These are phyloP conservation scores for Prionailurus viverrinus DNA, from an alignment of 2,113 vertebrate species.

Conservation along the genomic window DNA sequence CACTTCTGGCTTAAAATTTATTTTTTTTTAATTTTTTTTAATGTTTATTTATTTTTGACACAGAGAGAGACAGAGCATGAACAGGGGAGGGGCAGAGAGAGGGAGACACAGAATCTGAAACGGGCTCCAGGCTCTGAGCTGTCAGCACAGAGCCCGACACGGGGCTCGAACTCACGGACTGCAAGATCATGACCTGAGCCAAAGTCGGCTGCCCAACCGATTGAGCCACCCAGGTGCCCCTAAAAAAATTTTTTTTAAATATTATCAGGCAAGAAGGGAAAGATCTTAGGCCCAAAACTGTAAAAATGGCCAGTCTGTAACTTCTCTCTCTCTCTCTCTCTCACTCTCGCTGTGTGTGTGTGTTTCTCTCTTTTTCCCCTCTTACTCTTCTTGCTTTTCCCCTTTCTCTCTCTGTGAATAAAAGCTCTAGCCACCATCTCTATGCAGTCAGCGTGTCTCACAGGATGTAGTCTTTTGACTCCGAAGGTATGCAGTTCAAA, in stretches of 20 bases:
- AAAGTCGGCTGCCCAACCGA: fast-evolving
- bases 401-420: neutral
- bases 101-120: too few relatives aligned
- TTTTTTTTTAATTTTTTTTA: neutral
- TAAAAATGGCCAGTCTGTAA: neutral
- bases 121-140: too few relatives aligned
- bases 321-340: neutral
- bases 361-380: neutral
- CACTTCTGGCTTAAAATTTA: neutral
- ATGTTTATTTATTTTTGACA: too few relatives aligned
- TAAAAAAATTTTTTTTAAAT: neutral
- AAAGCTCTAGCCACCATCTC: neutral
- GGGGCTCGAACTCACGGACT: too few relatives aligned
- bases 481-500: neutral
- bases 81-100: too few relatives aligned
- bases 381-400: neutral
- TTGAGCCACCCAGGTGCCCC: too few relatives aligned
- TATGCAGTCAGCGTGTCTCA: neutral
- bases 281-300: neutral
- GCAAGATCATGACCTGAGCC: too few relatives aligned
- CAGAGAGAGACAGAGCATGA: too few relatives aligned
- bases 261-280: neutral
- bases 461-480: neutral
- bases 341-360: neutral
- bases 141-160: too few relatives aligned